Conservation (phyloP, 2,113 vertebrate species). For the Phylloscopus trochilus region DNA sequence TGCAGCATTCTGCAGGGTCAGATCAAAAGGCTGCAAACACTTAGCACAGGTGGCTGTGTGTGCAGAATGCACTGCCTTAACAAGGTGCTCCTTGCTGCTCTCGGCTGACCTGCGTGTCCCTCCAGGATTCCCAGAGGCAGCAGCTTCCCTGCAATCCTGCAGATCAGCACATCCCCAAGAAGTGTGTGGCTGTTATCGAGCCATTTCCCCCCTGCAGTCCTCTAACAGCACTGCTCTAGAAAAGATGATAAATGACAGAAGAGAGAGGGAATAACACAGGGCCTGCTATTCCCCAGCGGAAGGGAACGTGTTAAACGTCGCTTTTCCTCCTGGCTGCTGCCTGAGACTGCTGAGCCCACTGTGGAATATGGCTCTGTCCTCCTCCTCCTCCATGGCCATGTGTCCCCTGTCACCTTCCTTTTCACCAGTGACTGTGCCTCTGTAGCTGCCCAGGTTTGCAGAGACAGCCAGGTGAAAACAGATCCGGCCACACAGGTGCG, state of each 20-base stretch:
- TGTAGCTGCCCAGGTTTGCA: neutral
- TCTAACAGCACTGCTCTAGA: neutral
- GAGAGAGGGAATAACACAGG: neutral
- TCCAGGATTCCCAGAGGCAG: neutral
- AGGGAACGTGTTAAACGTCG: accelerated
- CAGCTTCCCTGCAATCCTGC: neutral
- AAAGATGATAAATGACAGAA: neutral
- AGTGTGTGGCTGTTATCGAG: neutral
- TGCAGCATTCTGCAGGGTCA: neutral
- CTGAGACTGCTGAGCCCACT: neutral
- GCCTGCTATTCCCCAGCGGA: neutral
- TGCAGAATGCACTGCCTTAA: neutral
- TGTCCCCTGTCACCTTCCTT: neutral
- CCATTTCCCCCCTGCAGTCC: neutral
- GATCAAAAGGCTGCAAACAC: neutral
- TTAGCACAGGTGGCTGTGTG: neutral
- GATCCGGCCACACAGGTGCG: too few species aligned
- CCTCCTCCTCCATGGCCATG: neutral
- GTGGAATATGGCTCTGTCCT: neutral
- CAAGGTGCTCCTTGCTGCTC: neutral
- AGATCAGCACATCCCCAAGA: neutral
- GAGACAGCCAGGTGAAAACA: neutral
- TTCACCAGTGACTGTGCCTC: neutral
- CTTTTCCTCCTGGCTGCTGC: neutral
- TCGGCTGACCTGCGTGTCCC: neutral